Base-by-base conservation (phyloP, 2,113 vertebrate species). In the Clarias gariepinus region DNA sequence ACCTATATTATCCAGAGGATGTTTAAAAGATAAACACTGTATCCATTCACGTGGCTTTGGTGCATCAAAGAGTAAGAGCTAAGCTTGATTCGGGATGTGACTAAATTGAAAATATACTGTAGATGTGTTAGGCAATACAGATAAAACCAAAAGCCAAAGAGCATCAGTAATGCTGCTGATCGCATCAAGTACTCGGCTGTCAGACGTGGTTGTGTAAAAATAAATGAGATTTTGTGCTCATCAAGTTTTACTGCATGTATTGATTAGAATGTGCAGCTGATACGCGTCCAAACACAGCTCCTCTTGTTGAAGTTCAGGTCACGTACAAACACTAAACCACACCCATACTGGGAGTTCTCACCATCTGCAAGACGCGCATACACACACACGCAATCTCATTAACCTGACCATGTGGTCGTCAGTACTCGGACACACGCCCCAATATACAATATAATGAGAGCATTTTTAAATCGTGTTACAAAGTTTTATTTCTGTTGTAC, bases 301-400 rank as follows among this genome's bases (percentile, higher is more conserved):
- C 89, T 86, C 77, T 88, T 25, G 25, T 88, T 83, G 79, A 79
- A 86, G 81, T 86, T 76, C 85, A 85, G 28, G 85, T 88, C 89
- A 90, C 89, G 76, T 85, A 69, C 87, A 77, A 52, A 55, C 81
- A 84, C 68, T 76, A 84, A 84, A 78, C 82, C 87, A 84, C 85
- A 33, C 89, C 87, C 86, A 85, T 88, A 77, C 84, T 66, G 28
- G 18, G 53, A 86, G 80, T 71, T 12, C 79, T 81, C 64, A 76
- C 84, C 36, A 78, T 81, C 71, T 83, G 76, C 68, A 81, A 52
- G 11, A 15, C 23, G 30, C 11, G 4, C 58, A 47, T 47, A 57
- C 52, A 55, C n/a, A 16, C 73, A 52, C 73, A 15, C 41, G 12
- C 19, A 23, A 0, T 5, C 41, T 52, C 10, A 25, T 15, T 15